Evolutionary conservation across 1,140 invertebrate species (phyloP).

Genomic region (Sycophaga agraensis): DNA sequence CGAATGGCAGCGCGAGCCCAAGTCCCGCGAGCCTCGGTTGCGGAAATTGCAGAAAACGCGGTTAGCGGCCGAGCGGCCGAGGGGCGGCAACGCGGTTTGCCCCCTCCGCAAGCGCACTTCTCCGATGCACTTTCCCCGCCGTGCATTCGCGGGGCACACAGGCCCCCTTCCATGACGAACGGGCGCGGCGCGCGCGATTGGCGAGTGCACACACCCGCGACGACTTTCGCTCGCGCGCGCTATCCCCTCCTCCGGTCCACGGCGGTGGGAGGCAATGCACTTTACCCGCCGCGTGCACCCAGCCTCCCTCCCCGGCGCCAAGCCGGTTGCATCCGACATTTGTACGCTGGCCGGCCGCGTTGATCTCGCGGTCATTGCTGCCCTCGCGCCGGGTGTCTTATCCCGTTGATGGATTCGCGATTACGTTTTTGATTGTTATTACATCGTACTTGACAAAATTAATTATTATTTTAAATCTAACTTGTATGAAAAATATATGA

Average conservation of each 20-base stretch:
- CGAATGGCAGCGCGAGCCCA: constrained; percentile 31
- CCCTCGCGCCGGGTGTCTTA: not conserved
- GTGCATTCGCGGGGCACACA: not conserved
- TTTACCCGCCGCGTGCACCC: constrained; percentile 33
- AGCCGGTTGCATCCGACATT: constrained; percentile 47
- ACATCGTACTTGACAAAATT: not conserved
- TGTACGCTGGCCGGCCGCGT: constrained; percentile 38
- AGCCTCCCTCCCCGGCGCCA: constrained; percentile 26
- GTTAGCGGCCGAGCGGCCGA: no score
- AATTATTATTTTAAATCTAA: not conserved
- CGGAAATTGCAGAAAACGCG: not conserved
- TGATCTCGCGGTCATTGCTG: not conserved
- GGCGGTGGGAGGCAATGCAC: constrained; percentile 45
- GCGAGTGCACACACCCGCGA: constrained; percentile 39
- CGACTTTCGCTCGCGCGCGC: constrained; percentile 22
- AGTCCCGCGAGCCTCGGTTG: not conserved
- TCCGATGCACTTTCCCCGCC: no score
- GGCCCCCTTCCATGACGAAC: not conserved
- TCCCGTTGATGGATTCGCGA: not conserved
- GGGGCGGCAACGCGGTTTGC: not conserved
- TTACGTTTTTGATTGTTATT: not conserved
- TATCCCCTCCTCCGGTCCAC: not conserved
- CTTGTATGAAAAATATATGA: not conserved
- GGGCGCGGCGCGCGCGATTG: not conserved
- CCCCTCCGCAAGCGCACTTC: not conserved